Evolutionary conservation across 2,888 invertebrate species (phyloP), one percentile per base, ranked within the genome.

Genomic region (Cordilura impudica): DNA sequence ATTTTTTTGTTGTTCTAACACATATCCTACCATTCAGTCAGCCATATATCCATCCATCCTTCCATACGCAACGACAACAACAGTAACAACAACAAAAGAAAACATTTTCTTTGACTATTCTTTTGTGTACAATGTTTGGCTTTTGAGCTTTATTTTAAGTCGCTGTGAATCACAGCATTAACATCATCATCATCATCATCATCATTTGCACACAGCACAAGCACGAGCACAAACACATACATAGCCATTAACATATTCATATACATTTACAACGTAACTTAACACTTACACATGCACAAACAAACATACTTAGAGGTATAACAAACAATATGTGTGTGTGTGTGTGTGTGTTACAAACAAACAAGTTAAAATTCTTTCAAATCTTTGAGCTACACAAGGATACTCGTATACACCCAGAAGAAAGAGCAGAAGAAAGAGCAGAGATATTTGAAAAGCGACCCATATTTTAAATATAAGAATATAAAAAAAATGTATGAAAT

Each of bases 101-200:
- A 26, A 12, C 26, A 51, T 58, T 66, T 63, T 47, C 56, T 58
- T 21, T 4, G 29, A 43, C 39, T 54, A 29, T 70, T 56, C 26
- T 58, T 63, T 69, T 49, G 54, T 69, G 54, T 54, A 69, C 53
- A 61, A 65, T 76, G 67, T 65, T 73, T 73, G 72, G 78, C 78
- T 78, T 73, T 69, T 69, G 72, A 73, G 72, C 78, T 78, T 72
- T 66, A 49, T 47, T 71, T 53, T 69, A 69, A 78, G 53, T 63
- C 63, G 69, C 73, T 69, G 78, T 69, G 73, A 73, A 73, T 75
- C 45, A 53, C 60, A 39, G 7, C 61, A 45, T 47, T 14, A 47
- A n/a, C 47, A 31, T 7, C 69, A 76, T 67, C 60, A 77, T 26
- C 51, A 49, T 47, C 54, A 60, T 60, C 21, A 35, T 43, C 12